Evolutionary conservation across 35 echinoderm and acorn worm genomes (phyloP).

Genomic region (Ophioderma brevispina): DNA sequence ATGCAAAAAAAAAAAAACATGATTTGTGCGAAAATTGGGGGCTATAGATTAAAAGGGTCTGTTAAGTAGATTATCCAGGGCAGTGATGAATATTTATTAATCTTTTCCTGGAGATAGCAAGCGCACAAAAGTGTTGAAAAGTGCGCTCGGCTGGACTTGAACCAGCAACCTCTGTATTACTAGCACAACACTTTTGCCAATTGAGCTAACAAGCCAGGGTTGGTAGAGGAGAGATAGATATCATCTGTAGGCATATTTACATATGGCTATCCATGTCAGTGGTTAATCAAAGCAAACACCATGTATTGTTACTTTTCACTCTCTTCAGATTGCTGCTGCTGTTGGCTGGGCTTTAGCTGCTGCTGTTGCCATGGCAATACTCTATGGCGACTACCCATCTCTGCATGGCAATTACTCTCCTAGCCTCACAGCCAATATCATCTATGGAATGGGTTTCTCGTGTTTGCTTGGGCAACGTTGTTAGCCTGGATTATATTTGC

Average conservation of each 20-base stretch:
- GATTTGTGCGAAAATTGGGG: too few species aligned
- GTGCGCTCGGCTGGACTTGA: neutral
- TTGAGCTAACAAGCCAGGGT: too few species aligned
- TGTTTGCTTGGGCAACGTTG: slow-evolving; percentile 31
- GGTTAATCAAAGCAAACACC: neutral
- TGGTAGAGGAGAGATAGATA: too few species aligned
- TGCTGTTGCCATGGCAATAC: slow-evolving; percentile 32
- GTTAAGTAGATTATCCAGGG: neutral
- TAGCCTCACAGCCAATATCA: slow-evolving; percentile 18
- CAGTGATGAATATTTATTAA: neutral
- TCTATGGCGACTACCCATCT: slow-evolving; percentile 58
- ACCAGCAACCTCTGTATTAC: too few species aligned
- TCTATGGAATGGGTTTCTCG: slow-evolving; percentile 24
- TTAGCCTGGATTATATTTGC: slow-evolving; percentile 63
- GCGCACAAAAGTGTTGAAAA: neutral
- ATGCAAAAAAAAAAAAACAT: too few species aligned
- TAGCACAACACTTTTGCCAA: too few species aligned
- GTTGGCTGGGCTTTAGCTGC: slow-evolving; percentile 48
- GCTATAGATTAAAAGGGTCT: neutral
- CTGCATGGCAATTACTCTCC: neutral
- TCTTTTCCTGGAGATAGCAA: too few species aligned
- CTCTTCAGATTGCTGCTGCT: slow-evolving; percentile 19
- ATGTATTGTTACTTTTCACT: neutral
- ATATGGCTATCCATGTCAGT: neutral
- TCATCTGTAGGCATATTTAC: neutral